A percentile compares a stretch with the other conserved stretches of the same genome.
Evolutionary conservation across 2,888 invertebrate species (phyloP).

Genomic region (Melieria omissa): DNA sequence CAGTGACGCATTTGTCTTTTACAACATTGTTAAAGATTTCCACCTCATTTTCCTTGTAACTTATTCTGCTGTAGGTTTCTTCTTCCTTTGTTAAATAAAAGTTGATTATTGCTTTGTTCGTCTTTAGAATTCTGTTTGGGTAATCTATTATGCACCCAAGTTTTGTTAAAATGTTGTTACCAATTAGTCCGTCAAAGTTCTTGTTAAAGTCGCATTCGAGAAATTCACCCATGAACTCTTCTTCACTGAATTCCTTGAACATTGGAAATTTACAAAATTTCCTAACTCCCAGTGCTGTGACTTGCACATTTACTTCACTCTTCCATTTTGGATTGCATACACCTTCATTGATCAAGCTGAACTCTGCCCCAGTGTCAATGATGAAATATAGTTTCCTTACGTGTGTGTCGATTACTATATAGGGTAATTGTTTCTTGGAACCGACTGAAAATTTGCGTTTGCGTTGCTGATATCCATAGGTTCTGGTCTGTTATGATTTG

Average conservation of each 20-base stretch:
- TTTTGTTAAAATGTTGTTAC: slow-evolving; percentile 14
- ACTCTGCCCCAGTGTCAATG: slow-evolving; percentile 43
- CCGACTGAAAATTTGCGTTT: too few species aligned
- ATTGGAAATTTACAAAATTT: slow-evolving; percentile 25
- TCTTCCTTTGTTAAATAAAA: slow-evolving; percentile 16
- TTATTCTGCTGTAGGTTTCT: slow-evolving; percentile 6
- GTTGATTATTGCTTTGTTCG: slow-evolving; percentile 1
- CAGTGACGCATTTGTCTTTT: not conserved
- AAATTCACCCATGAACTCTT: slow-evolving; percentile 1
- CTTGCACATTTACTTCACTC: slow-evolving; percentile 4
- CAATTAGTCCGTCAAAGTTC: slow-evolving; percentile 20
- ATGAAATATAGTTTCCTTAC: slow-evolving; percentile 35
- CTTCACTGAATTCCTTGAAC: slow-evolving; percentile 24
- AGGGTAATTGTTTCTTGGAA: too few species aligned
- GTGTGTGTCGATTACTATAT: not conserved
- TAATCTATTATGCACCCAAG: slow-evolving; percentile 10
- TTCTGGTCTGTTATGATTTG: too few species aligned
- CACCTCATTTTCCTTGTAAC: not conserved
- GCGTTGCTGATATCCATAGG: too few species aligned
- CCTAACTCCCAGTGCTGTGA: slow-evolving; percentile 22
- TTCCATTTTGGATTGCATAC: slow-evolving; percentile 39
- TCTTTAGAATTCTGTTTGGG: slow-evolving; percentile 4
- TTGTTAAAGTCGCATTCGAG: not conserved
- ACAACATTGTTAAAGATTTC: slow-evolving; percentile 6
- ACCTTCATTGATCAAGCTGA: slow-evolving; percentile 38